Base-by-base conservation (phyloP, 2,113 vertebrate genomes). In the Tenrec ecaudatus region DNA sequence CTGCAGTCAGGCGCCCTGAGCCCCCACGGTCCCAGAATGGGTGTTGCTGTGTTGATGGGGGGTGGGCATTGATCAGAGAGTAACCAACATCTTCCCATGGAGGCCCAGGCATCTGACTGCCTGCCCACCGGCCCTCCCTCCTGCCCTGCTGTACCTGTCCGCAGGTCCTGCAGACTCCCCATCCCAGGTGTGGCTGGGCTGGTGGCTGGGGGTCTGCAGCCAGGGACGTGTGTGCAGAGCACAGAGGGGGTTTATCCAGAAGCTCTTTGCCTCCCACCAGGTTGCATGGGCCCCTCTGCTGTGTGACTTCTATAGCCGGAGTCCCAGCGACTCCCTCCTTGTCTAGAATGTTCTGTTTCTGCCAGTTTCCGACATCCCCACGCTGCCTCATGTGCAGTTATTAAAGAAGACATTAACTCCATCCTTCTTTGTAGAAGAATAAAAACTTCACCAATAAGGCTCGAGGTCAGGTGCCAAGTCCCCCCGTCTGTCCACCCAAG, bases 391-490 rank as follows among this genome's bases (percentile, higher is more conserved):
- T 90, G 80, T 89, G 97, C 94, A 97, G 98, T 98, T 96, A 97
- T 97, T 97, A 94, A 97, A 97, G 98, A 98, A 98, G 98, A 98
- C 98, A 98, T 4, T 79, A 79, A 97, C 97, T 98, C 90, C 96
- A 95, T 92, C 96, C 95, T 97, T 97, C 96, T 97, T 96, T 16
- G 96, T 97, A 97, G 98, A 98, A 98, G 98, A 98, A 98, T 96
- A 98, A 98, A 98, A 98, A 96, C 95, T 98, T 98, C 98, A 98
- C 97, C 97, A 98, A 98, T 99, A 99, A 99, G 99, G 99, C 99
- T 99, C 98, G 98, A 99, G 98, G 98, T 98, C 98, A 98, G 97
- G 98, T 98, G 98, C 97, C 96, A 97, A 80, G 97, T 88, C 95
- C 97, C 97, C 97, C 98, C 95, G 82, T 97, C 97, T 97, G 97